Evolutionary conservation across 2,113 vertebrate genomes (phyloP), one percentile per base, ranked within the genome.

Genomic region (Ammospiza nelsoni): DNA sequence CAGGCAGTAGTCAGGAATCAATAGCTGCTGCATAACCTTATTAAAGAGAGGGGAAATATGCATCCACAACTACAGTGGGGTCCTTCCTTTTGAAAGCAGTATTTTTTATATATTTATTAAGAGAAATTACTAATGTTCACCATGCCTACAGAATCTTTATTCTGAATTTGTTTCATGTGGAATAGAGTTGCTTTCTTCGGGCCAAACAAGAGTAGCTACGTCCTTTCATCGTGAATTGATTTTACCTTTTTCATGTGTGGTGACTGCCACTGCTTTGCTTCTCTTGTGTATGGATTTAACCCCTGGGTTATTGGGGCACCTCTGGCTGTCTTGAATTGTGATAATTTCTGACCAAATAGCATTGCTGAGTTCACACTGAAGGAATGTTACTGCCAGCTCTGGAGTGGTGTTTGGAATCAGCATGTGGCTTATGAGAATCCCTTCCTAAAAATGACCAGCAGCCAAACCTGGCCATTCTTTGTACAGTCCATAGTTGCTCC

Each of bases 31-130:
- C 72, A 66, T 94, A 95, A 87, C 31, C n/a, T 69, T 81, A 22
- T 90, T 84, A 93, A 71, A 88, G 58, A 91, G 74, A 62, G 73
- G 81, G 92, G 84, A 91, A 89, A 88, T 96, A 95, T 78, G 76
- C 46, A 41, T 51, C 68, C 37, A 11, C 84, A 94, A 83, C 51
- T 87, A 37, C 94, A 92, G 83, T 61, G 48, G 84, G 41, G 73
- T 65, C 63, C 71, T 91, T 81, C 75, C 58, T 78, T 90, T 86
- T 80, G 74, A 83, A 90, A 88, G 62, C 24, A 59, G 21, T 89
- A n/a, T 76, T 97, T 94, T 88, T 13, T 94, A 39, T 91, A 33
- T 59, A 67, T 29, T 85, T 75, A 54, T 35, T 87, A 82, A 86
- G 67, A 95, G 37, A 88, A 57, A 87, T 79, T 43, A 84, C 96